phyloP scores from a whole-genome alignment of 2,888 invertebrate genomes.

The Sesamia inferens region DNA sequence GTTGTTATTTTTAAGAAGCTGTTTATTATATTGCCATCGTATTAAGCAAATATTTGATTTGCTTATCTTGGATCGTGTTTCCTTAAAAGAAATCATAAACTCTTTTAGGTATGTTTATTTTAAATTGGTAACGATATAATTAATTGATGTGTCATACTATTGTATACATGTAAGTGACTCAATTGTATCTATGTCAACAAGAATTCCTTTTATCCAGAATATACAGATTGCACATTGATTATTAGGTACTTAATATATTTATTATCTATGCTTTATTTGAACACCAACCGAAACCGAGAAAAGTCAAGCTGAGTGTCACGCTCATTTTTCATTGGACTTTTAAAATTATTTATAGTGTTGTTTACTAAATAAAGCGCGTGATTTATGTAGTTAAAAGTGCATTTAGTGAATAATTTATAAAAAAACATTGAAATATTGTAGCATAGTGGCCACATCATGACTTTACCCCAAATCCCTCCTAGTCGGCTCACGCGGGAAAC shows the following conservation, averaged over 20 bases:
- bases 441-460: too few relatives aligned
- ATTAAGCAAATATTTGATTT: neutral
- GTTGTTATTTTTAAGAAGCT: slow-evolving; percentile 4
- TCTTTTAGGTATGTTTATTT: neutral
- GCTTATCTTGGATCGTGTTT: neutral
- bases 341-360: too few relatives aligned
- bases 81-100: neutral
- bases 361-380: too few relatives aligned
- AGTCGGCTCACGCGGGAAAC: too few relatives aligned
- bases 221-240: too few relatives aligned
- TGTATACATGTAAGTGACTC: neutral
- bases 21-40: slow-evolving; percentile 1
- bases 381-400: too few relatives aligned
- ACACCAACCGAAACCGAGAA: slow-evolving; percentile 4
- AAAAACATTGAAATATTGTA: too few relatives aligned
- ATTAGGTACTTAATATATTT: neutral
- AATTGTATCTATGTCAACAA: neutral
- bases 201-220: neutral
- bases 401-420: too few relatives aligned
- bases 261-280: neutral
- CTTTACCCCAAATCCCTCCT: too few relatives aligned
- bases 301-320: too few relatives aligned
- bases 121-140: neutral
- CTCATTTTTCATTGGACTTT: too few relatives aligned
- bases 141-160: neutral